Base-by-base conservation (phyloP, 2,797 vertebrate species). In the Delichon dasypus region DNA sequence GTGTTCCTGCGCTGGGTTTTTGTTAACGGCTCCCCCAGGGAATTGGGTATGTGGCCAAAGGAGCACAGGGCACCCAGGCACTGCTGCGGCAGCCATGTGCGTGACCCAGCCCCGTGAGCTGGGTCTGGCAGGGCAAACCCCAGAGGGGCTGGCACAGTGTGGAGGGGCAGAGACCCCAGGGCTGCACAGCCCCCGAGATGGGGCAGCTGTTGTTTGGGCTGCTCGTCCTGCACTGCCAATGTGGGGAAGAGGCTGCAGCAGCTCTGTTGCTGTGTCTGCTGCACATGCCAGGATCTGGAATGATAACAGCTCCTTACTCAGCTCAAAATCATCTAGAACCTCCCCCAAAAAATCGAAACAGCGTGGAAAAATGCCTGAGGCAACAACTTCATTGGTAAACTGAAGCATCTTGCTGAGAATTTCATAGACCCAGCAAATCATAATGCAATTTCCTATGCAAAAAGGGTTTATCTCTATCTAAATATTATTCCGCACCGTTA, bases 401-500 rank as follows among this genome's bases (percentile, higher is more conserved):
- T 89, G 91, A 96, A 81, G 64, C 92, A 88, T 95, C 96, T 96
- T 79, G 62, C 95, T 92, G 95, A 95, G 94, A 83, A 65, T 84
- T 66, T 90, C 76, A 71, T 57, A 95, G 88, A 96, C 93, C 81
- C 74, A 82, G 94, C 96, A 95, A 96, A 95, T 86, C 64, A 81
- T 95, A 91, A 95, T 91, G 94, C 89, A 97, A 92, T 97, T 97
- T 98, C 95, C 96, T 96, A 97, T 96, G 97, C 97, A 97, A 96
- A 97, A 97, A 88, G 91, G 57, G 94, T 96, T 97, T 97, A 96
- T 97, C 95, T 96, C 94, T 93, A 95, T 96, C 95, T 93, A 95
- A 95, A 97, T 96, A 94, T 96, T 97, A 96, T 97, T 97, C 95
- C n/a, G 79, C 68, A 76, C 96, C 82, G 60, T 98, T 97, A 96